Evolutionary conservation across 2,113 vertebrate species (phyloP), one percentile per base, ranked within the genome.

Genomic region (Etheostoma cragini): DNA sequence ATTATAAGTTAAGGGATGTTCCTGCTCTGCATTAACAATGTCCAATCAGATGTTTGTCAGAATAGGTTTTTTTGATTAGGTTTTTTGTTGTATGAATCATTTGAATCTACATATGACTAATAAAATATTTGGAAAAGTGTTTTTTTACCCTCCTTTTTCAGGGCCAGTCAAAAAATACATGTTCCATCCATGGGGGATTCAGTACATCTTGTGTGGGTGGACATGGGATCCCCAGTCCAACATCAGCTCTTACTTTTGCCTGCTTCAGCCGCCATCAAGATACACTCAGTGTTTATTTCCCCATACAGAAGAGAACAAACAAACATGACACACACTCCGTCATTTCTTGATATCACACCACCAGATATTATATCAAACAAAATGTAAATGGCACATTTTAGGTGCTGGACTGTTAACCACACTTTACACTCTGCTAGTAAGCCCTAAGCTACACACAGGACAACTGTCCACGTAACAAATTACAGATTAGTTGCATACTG

Each of bases 361-460:
- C 38, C 47, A 71, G 54, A 79, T 82, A 87, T 83, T 78, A 85
- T 81, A 90, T 74, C 79, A 87, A 87, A 91, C 75, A 87, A 78
- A 87, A 87, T 56, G 58, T 47, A 75, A 63, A 72, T n/a, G 33
- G 62, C 45, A 45, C 35, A 49, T 42, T 49, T 71, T 52, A 61
- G 58, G 38, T 47, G 64, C 38, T 64, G 68, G 46, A 53, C 80
- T n/a, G 58, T 46, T 74, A 72, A 57, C 8, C 62, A 11, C 19
- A 38, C 33, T 61, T 42, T 38, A 38, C 35, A 38, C 33, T 75
- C 24, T 58, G 6, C 22, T 30, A 52, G 30, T 65, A 38, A 72
- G 70, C 22, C 57, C 21, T 70, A 21, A 3, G 75, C 14, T 60
- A 42, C 11, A 45, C 56, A 61, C 53, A 53, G 68, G 57, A 30